These are phyloP conservation scores for Microplitis mediator DNA, from an alignment of 1,140 invertebrate genomes.

Conservation along the genomic window DNA sequence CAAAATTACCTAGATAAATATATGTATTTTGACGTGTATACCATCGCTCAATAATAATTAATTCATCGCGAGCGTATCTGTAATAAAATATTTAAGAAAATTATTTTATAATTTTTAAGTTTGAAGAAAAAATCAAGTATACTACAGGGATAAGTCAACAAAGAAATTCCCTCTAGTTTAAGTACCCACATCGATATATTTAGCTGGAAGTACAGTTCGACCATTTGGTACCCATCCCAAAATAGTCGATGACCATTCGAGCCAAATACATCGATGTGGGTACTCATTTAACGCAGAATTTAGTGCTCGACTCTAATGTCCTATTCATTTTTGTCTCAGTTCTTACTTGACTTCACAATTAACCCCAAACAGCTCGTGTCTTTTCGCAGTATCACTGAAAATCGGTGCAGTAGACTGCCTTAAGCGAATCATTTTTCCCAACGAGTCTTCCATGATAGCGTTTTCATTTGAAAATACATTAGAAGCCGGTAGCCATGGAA, in stretches of 20 bases:
- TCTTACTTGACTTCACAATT: constrained; percentile 69
- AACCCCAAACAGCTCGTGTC: constrained; percentile 65
- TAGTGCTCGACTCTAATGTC: too few species aligned
- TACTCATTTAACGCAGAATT: too few species aligned
- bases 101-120: neutral
- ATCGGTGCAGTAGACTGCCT: constrained; percentile 69
- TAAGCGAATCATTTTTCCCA: constrained; percentile 66
- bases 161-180: too few species aligned
- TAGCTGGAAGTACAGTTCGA: too few species aligned
- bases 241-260: too few species aligned
- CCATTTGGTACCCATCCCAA: too few species aligned
- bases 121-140: neutral
- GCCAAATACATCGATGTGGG: too few species aligned
- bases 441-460: constrained; percentile 56
- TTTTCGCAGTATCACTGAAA: constrained; percentile 71
- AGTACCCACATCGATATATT: too few species aligned
- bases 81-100: constrained; percentile 14
- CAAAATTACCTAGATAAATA: constrained; percentile 75
- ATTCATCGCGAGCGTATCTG: constrained; percentile 66
- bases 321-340: too few species aligned
- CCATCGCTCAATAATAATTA: constrained; percentile 75
- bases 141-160: too few species aligned
- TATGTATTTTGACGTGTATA: constrained; percentile 78
- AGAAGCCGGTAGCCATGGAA: constrained; percentile 67
- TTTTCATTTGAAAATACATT: constrained; percentile 47